A percentile compares a stretch with the other conserved stretches of the same genome.
Conservation (phyloP, 2,797 vertebrate genomes). For the Paratrypauchen microcephalus region DNA sequence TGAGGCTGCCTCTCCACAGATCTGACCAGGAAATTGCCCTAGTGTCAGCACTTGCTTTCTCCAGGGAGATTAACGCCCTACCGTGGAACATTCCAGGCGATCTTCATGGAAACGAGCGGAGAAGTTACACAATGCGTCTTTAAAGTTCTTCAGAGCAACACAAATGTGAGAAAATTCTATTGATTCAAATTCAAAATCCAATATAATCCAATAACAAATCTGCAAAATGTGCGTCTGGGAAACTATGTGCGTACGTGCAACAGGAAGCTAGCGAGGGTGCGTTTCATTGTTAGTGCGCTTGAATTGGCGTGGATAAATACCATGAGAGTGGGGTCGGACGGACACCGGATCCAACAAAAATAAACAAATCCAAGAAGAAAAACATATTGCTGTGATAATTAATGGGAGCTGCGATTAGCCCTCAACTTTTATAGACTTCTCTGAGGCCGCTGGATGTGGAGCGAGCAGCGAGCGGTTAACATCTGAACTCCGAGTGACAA, state of each 20-base stretch:
- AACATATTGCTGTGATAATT: constrained; percentile 51
- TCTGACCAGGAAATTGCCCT: too few relatives aligned
- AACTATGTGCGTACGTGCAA: constrained; percentile 78
- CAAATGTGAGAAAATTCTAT: too few relatives aligned
- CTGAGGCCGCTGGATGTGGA: constrained; percentile 33
- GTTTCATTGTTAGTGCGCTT: constrained; percentile 52
- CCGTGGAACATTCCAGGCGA: too few relatives aligned
- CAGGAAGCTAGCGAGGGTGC: constrained; percentile 69
- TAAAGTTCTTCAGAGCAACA: too few relatives aligned
- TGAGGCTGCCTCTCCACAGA: too few relatives aligned
- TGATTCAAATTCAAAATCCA: constrained; percentile 29
- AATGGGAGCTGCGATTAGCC: constrained; percentile 33
- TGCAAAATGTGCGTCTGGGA: constrained; percentile 45
- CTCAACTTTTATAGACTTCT: constrained; percentile 27
- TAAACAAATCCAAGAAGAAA: constrained; percentile 45
- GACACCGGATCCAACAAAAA: constrained; percentile 51
- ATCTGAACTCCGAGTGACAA: constrained; percentile 51
- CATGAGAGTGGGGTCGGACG: constrained; percentile 16
- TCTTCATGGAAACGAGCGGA: too few relatives aligned
- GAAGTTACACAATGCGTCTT: too few relatives aligned
- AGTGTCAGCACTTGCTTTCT: too few relatives aligned
- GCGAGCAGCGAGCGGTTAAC: constrained; percentile 36
- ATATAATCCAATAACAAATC: constrained; percentile 49
- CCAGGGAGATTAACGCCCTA: too few relatives aligned
- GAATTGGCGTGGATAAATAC: constrained; percentile 58